Evolutionary conservation across 2,797 vertebrate genomes (phyloP).

Genomic region (Thaleichthys pacificus): DNA sequence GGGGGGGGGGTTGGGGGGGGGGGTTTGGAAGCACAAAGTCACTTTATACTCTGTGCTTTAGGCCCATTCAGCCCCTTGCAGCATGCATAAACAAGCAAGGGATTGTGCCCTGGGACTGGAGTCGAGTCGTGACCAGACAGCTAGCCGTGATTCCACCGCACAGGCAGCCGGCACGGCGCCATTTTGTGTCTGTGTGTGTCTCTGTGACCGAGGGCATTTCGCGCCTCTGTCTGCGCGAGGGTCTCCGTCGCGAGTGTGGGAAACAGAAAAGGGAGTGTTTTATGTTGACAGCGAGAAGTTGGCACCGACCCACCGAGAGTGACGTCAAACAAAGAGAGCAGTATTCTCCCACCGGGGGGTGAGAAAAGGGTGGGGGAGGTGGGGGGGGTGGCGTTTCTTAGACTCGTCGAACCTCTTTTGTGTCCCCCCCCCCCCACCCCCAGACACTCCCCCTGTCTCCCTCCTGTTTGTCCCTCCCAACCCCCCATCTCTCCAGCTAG

Average conservation of each 20-base stretch:
- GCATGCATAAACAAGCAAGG: slow-evolving; percentile 39
- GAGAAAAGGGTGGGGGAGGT: background rate
- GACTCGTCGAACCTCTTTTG: slow-evolving; percentile 1
- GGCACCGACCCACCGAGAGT: slow-evolving; percentile 59
- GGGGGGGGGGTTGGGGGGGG: no score
- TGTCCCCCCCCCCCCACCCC: background rate
- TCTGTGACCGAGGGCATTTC: slow-evolving; percentile 3
- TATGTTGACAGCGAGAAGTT: slow-evolving; percentile 58
- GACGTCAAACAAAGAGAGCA: slow-evolving; percentile 55
- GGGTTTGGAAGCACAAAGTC: background rate
- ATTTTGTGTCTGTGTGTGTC: background rate
- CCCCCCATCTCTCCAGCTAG: background rate
- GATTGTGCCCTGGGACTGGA: slow-evolving; percentile 26
- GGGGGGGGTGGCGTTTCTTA: slow-evolving; percentile 30
- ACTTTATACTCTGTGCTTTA: slow-evolving; percentile 30
- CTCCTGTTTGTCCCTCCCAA: background rate
- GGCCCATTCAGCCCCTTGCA: slow-evolving; percentile 20
- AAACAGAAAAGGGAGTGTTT: slow-evolving; percentile 46
- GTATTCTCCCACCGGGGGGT: background rate
- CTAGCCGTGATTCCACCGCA: slow-evolving; percentile 59
- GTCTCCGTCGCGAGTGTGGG: background rate
- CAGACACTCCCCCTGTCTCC: slow-evolving; percentile 5
- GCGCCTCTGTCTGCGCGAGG: background rate
- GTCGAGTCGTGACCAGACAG: slow-evolving; percentile 60
- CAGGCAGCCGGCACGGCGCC: slow-evolving; percentile 28